Percentiles rank a stretch among this genome's conserved stretches.
Conservation (phyloP, 30 jellyfish, hydroid and myxozoan species). For the Thelohanellus kitauei region DNA sequence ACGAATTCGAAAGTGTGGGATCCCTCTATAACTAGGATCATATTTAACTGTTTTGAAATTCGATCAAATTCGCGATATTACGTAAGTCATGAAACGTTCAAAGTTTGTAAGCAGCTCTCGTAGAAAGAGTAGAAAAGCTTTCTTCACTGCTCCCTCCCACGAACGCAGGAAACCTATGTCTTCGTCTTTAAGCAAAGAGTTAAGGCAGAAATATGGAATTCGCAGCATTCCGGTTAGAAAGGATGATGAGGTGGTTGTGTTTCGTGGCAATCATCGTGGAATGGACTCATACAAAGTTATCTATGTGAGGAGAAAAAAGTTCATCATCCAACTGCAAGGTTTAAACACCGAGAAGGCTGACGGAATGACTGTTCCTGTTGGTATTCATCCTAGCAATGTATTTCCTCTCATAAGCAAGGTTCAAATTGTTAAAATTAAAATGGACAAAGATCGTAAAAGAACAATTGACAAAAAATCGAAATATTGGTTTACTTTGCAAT, state of each 20-base stretch:
- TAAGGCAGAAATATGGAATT: constrained; percentile 47
- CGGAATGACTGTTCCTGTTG: constrained; percentile 80
- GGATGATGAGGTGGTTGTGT: constrained; percentile 69
- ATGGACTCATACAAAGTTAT: constrained; percentile 54
- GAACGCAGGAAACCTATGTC: constrained; percentile 69
- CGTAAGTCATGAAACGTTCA: background rate
- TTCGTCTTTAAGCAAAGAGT: constrained; percentile 61
- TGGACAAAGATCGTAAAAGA: too few relatives aligned
- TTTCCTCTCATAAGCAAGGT: too few relatives aligned
- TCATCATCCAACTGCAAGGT: constrained; percentile 54
- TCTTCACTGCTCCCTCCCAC: constrained; percentile 75
- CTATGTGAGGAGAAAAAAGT: constrained; percentile 49
- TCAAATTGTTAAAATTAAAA: too few relatives aligned
- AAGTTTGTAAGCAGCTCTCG: constrained; percentile 32
- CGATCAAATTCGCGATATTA: too few relatives aligned
- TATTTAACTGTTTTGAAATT: too few relatives aligned
- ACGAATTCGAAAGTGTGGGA: too few relatives aligned
- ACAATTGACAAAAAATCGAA: too few relatives aligned
- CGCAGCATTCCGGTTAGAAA: constrained; percentile 84
- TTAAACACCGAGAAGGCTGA: constrained; percentile 56
- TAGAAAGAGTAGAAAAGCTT: constrained; percentile 80
- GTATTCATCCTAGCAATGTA: constrained; percentile 89
- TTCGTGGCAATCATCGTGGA: constrained; percentile 37
- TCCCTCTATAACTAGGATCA: too few relatives aligned
- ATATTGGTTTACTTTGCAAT: too few relatives aligned